These are phyloP conservation scores for Dromaius novaehollandiae DNA, from an alignment of 2,113 vertebrate species.

Conservation along the genomic window DNA sequence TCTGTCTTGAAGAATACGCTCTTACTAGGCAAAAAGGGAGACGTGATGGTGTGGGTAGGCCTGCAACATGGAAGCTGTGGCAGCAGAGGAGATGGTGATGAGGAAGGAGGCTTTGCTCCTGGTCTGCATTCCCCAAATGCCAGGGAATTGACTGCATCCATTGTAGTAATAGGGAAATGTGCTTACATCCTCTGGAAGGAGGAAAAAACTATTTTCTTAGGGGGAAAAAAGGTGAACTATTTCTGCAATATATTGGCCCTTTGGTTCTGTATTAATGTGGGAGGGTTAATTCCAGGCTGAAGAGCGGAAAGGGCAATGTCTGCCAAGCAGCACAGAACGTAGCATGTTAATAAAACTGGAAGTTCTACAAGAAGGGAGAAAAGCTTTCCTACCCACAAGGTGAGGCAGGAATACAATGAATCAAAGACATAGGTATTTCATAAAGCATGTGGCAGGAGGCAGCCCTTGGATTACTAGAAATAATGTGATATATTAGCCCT, in stretches of 20 bases:
- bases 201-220: background rate
- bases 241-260: background rate
- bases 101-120: background rate
- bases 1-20: background rate
- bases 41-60: background rate
- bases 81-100: background rate
- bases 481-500: constrained; percentile 73
- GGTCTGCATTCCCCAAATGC: background rate
- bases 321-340: background rate
- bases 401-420: constrained; percentile 60
- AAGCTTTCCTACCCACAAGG: constrained; percentile 20
- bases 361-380: background rate
- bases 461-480: constrained; percentile 67
- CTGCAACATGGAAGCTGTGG: background rate
- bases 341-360: background rate
- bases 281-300: background rate
- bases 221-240: background rate
- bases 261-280: background rate
- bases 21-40: background rate
- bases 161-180: background rate
- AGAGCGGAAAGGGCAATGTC: background rate
- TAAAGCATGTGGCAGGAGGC: constrained; percentile 69
- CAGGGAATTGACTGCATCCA: background rate
- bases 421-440: constrained; percentile 71
- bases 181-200: background rate